Percentiles rank a stretch among this genome's conserved stretches.
phyloP scores from a whole-genome alignment of 2,888 invertebrate genomes.

The Pammene aurita region DNA sequence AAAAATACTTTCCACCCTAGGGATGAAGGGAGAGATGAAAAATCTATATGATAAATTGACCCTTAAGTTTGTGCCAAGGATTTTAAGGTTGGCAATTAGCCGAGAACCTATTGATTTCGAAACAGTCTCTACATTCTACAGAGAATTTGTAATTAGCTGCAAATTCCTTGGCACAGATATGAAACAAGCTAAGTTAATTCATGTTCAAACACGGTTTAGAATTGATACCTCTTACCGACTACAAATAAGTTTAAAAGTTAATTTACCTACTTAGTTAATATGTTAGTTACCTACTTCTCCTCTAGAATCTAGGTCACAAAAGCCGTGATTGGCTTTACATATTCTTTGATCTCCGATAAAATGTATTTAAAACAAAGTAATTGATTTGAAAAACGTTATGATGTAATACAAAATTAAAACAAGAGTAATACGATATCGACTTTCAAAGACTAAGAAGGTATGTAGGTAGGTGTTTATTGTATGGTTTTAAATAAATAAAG shows the following conservation, averaged over 20 bases:
- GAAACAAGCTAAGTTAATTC: slow-evolving; percentile 2
- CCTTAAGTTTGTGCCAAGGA: not conserved
- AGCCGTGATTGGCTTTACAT: too few relatives aligned
- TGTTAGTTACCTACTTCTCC: too few relatives aligned
- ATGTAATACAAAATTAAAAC: not conserved
- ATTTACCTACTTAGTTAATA: too few relatives aligned
- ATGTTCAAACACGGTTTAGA: not conserved
- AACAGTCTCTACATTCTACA: slow-evolving; percentile 6
- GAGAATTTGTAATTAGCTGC: slow-evolving; percentile 23
- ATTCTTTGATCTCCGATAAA: slow-evolving; percentile 14
- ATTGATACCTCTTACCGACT: not conserved
- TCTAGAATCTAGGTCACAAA: too few relatives aligned
- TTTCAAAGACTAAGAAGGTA: too few relatives aligned
- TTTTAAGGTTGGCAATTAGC: not conserved
- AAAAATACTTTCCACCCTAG: too few relatives aligned
- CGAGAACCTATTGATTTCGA: slow-evolving; percentile 16
- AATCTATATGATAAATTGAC: too few relatives aligned
- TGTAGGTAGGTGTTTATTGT: too few relatives aligned
- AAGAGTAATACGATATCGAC: too few relatives aligned
- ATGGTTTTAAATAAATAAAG: too few relatives aligned
- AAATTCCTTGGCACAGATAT: slow-evolving; percentile 38
- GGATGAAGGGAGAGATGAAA: too few relatives aligned
- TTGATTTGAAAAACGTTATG: not conserved
- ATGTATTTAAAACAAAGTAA: not conserved
- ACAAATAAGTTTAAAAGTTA: not conserved